Percentiles rank a stretch among this genome's conserved stretches.
phyloP scores from a whole-genome alignment of 2,888 invertebrate genomes.

The Tetranychus truncatus region DNA sequence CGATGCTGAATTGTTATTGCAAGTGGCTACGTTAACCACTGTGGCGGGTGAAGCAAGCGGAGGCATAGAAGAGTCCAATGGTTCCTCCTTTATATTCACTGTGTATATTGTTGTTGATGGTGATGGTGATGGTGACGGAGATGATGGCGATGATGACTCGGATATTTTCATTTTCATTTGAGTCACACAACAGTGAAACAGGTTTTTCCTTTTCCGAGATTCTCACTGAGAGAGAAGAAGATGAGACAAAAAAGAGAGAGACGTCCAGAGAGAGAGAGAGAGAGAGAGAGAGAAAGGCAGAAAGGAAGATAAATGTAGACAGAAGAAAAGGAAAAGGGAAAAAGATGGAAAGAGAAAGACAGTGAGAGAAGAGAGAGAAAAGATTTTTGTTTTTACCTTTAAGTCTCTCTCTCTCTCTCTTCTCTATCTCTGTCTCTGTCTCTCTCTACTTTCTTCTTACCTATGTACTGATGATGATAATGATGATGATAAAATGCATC shows the following conservation, averaged over 20 bases:
- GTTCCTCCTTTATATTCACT: constrained; percentile 20
- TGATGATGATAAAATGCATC: constrained; percentile 1
- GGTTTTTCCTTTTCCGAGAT: background rate
- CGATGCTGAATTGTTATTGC: background rate
- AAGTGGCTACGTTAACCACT: constrained; percentile 14
- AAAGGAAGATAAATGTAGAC: background rate
- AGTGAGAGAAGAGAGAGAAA: constrained; percentile 11
- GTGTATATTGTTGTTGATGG: background rate
- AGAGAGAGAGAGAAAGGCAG: constrained; percentile 11
- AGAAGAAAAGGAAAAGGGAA: constrained; percentile 5
- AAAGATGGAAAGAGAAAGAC: constrained; percentile 5
- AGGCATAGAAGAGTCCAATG: constrained; percentile 20
- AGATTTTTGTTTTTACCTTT: constrained; percentile 4
- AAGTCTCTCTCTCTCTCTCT: background rate
- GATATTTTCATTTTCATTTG: constrained; percentile 1
- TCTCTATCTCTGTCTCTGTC: constrained; percentile 9
- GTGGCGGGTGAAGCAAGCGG: constrained; percentile 21
- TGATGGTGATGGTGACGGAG: background rate
- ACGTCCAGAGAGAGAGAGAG: constrained; percentile 16
- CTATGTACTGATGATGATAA: background rate
- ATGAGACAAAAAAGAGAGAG: constrained; percentile 13
- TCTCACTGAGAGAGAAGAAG: constrained; percentile 9
- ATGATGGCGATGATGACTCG: constrained; percentile 1
- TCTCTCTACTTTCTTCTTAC: background rate
- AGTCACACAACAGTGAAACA: constrained; percentile 8